Evolutionary conservation across 1,140 invertebrate genomes (phyloP), one percentile per base, ranked within the genome.

Genomic region (Mercenaria mercenaria): DNA sequence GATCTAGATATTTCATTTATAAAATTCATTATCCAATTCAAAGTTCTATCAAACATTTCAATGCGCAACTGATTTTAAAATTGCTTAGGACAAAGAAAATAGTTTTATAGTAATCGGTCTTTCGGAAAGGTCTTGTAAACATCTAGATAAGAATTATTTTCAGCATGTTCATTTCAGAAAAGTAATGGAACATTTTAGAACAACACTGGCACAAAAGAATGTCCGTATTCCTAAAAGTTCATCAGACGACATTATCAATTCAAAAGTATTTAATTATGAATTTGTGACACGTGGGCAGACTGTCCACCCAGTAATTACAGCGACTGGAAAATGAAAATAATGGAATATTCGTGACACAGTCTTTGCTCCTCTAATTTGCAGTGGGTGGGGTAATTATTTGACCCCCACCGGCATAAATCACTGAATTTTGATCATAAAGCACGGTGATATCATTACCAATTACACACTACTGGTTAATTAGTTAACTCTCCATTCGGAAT

Each of bases 381-480:
- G 74, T 88, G 86, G 86, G 86, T 88, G 86, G 86, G 86, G 86
- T 88, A 88, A 88, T 88, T 80, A 88, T 88, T 88, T 88, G 72
- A 74, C 86, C 86, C 76, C 86, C 77, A 47, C 39, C 39, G 13
- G 86, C 52, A 74, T 88, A 88, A 88, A 88, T 88, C 86, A 88
- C 52, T 47, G n/a, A 29, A 26, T 56, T 32, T 39, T 52, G 76
- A 81, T 88, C 76, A 81, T 88, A 88, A 88, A 88, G 86, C 29
- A 88, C 41, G 41, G 18, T 72, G 77, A 72, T 88, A 80, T 88
- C 76, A 81, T 88, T 80, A 72, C 59, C 86, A 88, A 88, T 88
- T 88, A 88, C 50, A 74, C 59, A 26, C 15, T 61, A 67, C 41
- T 26, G 50, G 76, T 79, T 88, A 88, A 88, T 88, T 81, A 88